Evolutionary conservation across 2,113 vertebrate species (phyloP), one percentile per base, ranked within the genome.

Genomic region (Thunnus thynnus): DNA sequence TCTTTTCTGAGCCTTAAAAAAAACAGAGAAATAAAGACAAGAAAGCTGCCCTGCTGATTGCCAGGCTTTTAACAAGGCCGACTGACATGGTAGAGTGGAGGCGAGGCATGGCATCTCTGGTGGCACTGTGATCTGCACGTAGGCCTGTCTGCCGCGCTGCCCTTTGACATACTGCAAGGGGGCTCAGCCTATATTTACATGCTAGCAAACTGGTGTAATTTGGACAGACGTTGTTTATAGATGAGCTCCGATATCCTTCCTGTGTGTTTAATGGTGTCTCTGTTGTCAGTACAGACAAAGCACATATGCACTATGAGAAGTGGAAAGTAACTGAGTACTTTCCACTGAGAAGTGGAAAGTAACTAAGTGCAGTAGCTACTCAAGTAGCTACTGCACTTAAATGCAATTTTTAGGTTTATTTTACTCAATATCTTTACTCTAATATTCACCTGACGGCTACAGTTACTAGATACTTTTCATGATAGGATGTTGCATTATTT

Each of bases 81-180:
- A 18, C 54, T 44, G 73, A 68, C 86, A 89, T 76, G 85, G 80
- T 72, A 60, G 86, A 85, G 86, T 69, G 82, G 47, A 83, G 76
- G 72, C 16, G 5, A 68, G 85, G 78, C 67, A 84, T 84, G 85
- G 67, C 71, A 78, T 88, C 76, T 76, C 20, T 63, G 80, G 83
- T 85, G 86, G 69, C 83, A 74, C 50, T 68, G 75, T 47, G 83
- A 85, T 77, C 78, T 52, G 87, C 88, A 91, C 74, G 76, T 91
- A 92, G 80, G 82, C 87, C 48, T 2, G 61, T 55, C 63, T 69
- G 65, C 64, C 56, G 66, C 20, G 16, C 47, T 30, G 52, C 69
- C 74, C 55, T 50, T 36, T 63, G 67, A 76, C 84, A 70, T 14
- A 52, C 60, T 50, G 30, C 1, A 6, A 72, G 68, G 65, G 65